Base-by-base conservation (phyloP, 1,140 invertebrate genomes). In the Sitophilus oryzae region DNA sequence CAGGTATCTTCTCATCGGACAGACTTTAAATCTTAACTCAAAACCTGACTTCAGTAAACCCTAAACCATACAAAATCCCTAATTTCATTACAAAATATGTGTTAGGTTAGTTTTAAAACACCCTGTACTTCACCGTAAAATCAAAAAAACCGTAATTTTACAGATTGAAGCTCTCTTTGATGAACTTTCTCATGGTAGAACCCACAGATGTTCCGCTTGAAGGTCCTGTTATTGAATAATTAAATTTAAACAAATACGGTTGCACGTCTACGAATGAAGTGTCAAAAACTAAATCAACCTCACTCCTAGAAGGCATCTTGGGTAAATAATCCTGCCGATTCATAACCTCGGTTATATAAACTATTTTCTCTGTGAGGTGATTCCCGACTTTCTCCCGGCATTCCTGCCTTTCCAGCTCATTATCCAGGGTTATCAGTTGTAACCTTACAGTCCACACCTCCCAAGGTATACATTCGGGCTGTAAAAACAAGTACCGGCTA, bases 401-500 rank as follows among this genome's bases (percentile, higher is more conserved):
- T 54, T 86, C 79, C 71, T 92, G 89, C 56, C 92, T 77, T 64
- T 96, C 92, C 69, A 91, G 86, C 70, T 96, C 93, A 67, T 83
- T 92, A 50, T 84, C 81, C 21, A 93, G 74, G 60, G 88, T 85
- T 11, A 93, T 85, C 8, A 96, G 76, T 69, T 96, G 91, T 22
- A 96, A 76, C 56, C 89, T 84, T 1, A 98, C 81, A 16, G 91
- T 96, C 95, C 94, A 98, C 10, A 97, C 90, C 71, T 98, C 95
- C 95, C 95, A 98, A 0, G 94, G 91, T 65, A 93, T 91, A 66
- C 86, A 89, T 67, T 96, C 93, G 5, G 84, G 77, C 50, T 85
- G 81, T 4, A 57, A n/a, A 65, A 96, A 93, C 5, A 86, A 83
- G 91, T 93, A 96, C 41, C 87, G 81, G 42, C 83, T 84, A 64